Conservation (phyloP, 2,113 vertebrate genomes). For the Proteles cristata region DNA sequence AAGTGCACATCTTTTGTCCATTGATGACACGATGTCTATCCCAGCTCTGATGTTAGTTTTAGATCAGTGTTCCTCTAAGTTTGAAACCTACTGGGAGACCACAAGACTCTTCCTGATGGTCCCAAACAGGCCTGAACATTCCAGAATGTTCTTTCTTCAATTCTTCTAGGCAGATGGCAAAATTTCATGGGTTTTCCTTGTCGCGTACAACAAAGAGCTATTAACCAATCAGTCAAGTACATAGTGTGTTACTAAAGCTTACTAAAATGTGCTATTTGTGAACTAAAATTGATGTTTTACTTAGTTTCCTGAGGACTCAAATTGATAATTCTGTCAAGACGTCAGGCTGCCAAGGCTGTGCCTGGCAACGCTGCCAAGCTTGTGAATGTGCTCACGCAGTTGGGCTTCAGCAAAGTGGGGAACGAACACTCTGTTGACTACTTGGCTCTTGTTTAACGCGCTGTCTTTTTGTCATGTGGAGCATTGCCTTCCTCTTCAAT, state of each 20-base stretch:
- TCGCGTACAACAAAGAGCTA: background rate
- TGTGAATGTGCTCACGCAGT: rapidly evolving
- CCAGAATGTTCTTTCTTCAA: background rate
- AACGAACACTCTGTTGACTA: background rate
- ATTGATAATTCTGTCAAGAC: background rate
- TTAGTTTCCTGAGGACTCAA: background rate
- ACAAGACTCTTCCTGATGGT: background rate
- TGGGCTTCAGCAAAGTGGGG: background rate
- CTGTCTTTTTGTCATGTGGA: background rate
- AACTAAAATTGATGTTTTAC: background rate
- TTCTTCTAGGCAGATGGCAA: background rate
- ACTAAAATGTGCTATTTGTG: background rate
- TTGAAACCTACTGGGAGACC: background rate
- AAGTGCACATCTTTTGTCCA: too few relatives aligned
- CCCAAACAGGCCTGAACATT: background rate
- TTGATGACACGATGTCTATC: background rate
- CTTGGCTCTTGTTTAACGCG: background rate
- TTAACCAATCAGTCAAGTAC: background rate
- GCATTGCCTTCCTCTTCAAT: background rate
- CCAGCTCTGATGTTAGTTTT: background rate
- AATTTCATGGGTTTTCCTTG: background rate
- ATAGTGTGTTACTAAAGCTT: background rate
- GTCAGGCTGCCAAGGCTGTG: background rate
- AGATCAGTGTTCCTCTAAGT: background rate
- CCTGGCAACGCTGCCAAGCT: background rate